These are phyloP conservation scores for Dryocosmus kuriphilus DNA, from an alignment of 2,888 invertebrate genomes.

Conservation along the genomic window DNA sequence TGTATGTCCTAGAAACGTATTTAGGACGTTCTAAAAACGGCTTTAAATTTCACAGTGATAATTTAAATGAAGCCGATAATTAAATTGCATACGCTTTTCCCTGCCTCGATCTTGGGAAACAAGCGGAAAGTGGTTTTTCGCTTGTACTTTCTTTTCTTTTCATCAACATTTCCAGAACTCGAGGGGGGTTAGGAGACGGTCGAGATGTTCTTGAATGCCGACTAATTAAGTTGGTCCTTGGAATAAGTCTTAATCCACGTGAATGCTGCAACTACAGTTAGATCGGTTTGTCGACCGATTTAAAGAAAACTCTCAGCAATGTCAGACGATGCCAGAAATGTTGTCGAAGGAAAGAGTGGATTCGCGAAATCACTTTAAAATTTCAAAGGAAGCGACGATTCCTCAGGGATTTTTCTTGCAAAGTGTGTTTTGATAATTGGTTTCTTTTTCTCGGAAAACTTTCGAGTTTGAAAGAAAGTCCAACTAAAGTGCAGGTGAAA, in stretches of 20 bases:
- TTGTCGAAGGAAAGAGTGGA: conserved; percentile 14
- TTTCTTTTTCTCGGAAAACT: conserved; percentile 21
- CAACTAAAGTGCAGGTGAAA: not conserved
- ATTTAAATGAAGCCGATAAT: not conserved
- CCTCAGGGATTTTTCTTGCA: conserved; percentile 36
- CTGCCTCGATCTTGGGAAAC: not conserved
- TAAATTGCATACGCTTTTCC: not conserved
- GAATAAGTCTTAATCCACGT: conserved; percentile 25
- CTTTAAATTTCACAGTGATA: too few species aligned
- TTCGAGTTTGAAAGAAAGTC: conserved; percentile 4
- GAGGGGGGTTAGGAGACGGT: not conserved
- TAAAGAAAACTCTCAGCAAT: conserved; percentile 34
- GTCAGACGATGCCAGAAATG: conserved; percentile 31
- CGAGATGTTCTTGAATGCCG: conserved; percentile 23
- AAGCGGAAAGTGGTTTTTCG: not conserved
- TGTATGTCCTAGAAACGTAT: too few species aligned
- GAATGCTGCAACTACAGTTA: conserved; percentile 29
- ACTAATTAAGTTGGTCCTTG: conserved; percentile 33
- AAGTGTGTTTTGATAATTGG: conserved; percentile 40
- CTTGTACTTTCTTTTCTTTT: not conserved
- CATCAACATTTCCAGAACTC: conserved; percentile 2
- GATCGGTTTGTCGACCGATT: conserved; percentile 20
- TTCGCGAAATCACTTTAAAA: conserved; percentile 30
- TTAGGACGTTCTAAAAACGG: too few species aligned
- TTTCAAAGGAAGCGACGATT: conserved; percentile 35